phyloP scores from a whole-genome alignment of 2,888 invertebrate genomes.

The Eupithecia abbreviata region DNA sequence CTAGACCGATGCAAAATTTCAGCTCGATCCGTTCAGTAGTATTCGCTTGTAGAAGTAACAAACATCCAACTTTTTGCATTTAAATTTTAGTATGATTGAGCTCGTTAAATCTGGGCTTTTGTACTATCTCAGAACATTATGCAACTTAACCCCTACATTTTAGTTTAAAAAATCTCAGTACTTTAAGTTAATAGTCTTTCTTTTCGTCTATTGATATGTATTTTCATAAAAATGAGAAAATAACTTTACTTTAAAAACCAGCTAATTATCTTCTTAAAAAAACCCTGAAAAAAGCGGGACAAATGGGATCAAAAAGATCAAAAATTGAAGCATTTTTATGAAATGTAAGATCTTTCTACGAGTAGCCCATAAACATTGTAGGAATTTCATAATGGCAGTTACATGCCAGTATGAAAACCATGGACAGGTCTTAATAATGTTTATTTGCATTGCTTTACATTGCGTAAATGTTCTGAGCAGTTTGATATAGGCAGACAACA shows the following conservation, averaged over 20 bases:
- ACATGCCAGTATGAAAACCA: constrained; percentile 53
- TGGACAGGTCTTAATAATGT: constrained; percentile 52
- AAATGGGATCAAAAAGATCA: too few relatives aligned
- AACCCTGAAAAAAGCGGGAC: too few relatives aligned
- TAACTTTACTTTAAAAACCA: too few relatives aligned
- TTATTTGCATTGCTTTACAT: constrained; percentile 54
- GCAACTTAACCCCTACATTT: too few relatives aligned
- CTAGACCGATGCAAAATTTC: neutral
- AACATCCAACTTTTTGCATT: neutral
- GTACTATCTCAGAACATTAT: constrained; percentile 37
- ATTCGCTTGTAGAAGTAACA: neutral
- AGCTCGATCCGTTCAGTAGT: neutral
- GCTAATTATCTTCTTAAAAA: too few relatives aligned
- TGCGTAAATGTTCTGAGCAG: constrained; percentile 39
- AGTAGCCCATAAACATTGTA: constrained; percentile 53
- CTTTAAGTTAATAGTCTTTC: too few relatives aligned
- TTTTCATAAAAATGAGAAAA: too few relatives aligned
- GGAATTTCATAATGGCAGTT: constrained; percentile 45
- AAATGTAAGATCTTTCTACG: constrained; percentile 60
- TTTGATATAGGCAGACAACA: constrained; percentile 36
- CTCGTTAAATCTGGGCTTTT: constrained; percentile 6
- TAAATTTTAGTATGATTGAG: neutral
- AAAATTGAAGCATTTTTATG: constrained; percentile 57
- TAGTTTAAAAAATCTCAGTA: too few relatives aligned
- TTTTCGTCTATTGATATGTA: too few relatives aligned